A percentile compares a stretch with the other conserved stretches of the same genome.
Conservation (phyloP, 2,113 vertebrate genomes). For the Poecile atricapillus region DNA sequence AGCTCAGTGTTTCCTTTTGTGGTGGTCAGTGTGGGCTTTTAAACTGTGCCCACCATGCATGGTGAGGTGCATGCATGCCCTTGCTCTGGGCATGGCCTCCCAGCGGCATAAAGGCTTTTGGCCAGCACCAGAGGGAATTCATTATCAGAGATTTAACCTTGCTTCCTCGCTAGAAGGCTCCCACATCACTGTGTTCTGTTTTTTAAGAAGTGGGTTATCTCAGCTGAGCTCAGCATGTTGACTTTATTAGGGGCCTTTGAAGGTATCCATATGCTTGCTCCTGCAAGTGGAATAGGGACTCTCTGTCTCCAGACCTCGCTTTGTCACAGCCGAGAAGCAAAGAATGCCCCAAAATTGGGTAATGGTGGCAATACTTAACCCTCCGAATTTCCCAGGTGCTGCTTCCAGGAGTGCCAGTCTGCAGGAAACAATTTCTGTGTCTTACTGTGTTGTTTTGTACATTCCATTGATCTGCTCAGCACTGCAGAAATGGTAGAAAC, state of each 20-base stretch:
- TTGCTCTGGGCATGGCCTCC: neutral
- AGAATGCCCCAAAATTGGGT: neutral
- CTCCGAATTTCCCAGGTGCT: neutral
- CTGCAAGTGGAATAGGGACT: neutral
- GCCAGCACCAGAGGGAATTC: neutral
- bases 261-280: neutral
- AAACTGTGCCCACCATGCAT: accelerated
- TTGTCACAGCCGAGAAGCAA: neutral
- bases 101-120: neutral
- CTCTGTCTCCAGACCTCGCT: accelerated
- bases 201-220: neutral
- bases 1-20: neutral
- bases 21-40: neutral
- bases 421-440: neutral
- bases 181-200: neutral
- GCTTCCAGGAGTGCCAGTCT: neutral
- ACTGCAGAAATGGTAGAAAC: slow-evolving; percentile 36
- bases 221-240: neutral
- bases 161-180: neutral
- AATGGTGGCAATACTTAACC: neutral
- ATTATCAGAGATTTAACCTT: neutral
- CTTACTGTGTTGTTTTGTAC: neutral
- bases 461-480: slow-evolving; percentile 4
- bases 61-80: neutral
- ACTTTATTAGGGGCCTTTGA: neutral